Evolutionary conservation across 2,888 invertebrate genomes (phyloP).

Genomic region (Zele albiditarsus): DNA sequence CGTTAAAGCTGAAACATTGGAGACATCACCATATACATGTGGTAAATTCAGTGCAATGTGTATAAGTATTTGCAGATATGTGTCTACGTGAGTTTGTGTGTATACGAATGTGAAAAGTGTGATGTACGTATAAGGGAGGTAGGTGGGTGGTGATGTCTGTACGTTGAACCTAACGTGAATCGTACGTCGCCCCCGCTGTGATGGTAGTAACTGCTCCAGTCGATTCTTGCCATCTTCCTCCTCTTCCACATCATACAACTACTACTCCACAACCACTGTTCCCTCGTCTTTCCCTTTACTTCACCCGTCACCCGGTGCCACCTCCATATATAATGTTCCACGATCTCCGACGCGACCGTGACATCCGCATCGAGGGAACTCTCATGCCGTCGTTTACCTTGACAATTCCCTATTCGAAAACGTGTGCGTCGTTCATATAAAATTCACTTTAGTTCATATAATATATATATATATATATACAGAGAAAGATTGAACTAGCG

Average conservation of each 20-base stretch:
- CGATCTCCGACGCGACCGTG: conserved; percentile 39
- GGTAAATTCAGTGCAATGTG: background rate
- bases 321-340: conserved; percentile 22
- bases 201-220: conserved; percentile 9
- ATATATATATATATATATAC: background rate
- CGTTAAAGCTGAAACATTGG: background rate
- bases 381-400: background rate
- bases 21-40: background rate
- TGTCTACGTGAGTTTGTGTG: background rate
- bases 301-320: background rate
- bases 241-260: background rate
- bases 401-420: background rate
- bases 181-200: conserved; percentile 46
- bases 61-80: background rate
- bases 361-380: conserved; percentile 36
- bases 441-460: background rate
- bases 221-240: background rate
- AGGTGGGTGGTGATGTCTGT: conserved; percentile 53
- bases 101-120: conserved; percentile 41
- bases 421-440: background rate
- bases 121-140: conserved; percentile 31
- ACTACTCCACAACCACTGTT: background rate
- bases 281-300: background rate
- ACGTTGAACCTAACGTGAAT: conserved; percentile 59
- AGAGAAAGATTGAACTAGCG: too few species aligned